Percentiles rank a stretch among this genome's conserved stretches.
Conservation (phyloP, 1,140 invertebrate species). For the Aphaenogaster ashmeadi region DNA sequence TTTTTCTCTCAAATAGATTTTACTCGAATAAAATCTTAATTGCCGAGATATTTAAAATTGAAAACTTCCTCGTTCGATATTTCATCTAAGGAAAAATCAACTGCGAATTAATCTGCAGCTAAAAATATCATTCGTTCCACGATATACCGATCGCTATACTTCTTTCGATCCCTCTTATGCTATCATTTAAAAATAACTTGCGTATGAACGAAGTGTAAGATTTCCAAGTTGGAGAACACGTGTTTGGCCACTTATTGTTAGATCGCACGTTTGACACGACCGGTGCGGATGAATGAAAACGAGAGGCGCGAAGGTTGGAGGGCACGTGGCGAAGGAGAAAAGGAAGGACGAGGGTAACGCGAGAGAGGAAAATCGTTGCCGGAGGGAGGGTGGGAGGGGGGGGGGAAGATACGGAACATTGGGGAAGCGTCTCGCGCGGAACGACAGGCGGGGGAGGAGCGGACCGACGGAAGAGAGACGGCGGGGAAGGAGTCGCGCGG, state of each 20-base stretch:
- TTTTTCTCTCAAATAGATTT: not conserved
- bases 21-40: not conserved
- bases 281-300: slow-evolving; percentile 60
- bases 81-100: not conserved
- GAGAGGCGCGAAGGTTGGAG: slow-evolving; percentile 49
- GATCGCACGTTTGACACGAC: slow-evolving; percentile 8
- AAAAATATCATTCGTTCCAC: not conserved
- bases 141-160: not conserved
- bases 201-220: not conserved
- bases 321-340: slow-evolving; percentile 41
- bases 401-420: slow-evolving; percentile 17
- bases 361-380: slow-evolving; percentile 39
- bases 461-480: not conserved
- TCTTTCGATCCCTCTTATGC: not conserved
- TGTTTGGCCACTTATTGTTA: not conserved
- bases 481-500: not conserved
- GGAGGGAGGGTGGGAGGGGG: slow-evolving; percentile 18
- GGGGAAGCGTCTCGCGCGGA: not conserved
- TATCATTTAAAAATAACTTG: not conserved
- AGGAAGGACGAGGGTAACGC: not conserved
- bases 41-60: not conserved
- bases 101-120: not conserved
- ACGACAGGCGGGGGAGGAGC: slow-evolving; percentile 15
- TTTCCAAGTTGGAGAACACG: not conserved
- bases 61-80: not conserved